Evolutionary conservation across 2,113 vertebrate species (phyloP).

Genomic region (Mustela lutreola): DNA sequence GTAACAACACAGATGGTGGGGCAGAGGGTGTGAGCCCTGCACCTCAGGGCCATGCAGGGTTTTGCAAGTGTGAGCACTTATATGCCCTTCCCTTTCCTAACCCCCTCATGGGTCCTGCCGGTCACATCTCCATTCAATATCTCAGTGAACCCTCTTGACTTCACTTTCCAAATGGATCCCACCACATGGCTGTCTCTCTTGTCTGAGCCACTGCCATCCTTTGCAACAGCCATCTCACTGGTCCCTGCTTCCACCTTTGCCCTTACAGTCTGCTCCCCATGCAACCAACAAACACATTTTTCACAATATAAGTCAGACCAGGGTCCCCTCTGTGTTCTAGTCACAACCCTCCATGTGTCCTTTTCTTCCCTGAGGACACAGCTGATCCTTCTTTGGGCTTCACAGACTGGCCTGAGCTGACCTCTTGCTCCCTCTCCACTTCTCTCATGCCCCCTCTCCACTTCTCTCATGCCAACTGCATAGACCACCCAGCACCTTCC

Average conservation of each 20-base stretch:
- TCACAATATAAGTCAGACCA: background rate
- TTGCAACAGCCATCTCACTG: background rate
- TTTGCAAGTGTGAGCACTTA: background rate
- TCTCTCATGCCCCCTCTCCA: too few species aligned
- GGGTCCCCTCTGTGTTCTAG: background rate
- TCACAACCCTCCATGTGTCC: too few species aligned
- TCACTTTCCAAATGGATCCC: background rate
- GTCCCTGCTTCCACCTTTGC: rapidly evolving
- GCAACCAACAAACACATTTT: background rate
- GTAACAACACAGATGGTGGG: background rate
- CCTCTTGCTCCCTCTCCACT: background rate
- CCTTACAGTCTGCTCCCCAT: background rate
- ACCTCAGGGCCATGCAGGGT: too few species aligned
- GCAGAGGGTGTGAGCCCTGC: too few species aligned
- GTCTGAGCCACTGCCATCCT: background rate
- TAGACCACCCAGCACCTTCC: background rate
- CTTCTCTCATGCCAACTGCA: too few species aligned
- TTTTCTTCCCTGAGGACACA: background rate
- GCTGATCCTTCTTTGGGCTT: rapidly evolving
- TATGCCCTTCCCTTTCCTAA: background rate
- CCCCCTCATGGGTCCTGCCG: background rate
- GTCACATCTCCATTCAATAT: background rate
- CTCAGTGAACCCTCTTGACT: background rate
- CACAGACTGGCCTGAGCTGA: rapidly evolving
- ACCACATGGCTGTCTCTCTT: background rate